Conservation (phyloP, 2,888 invertebrate species). For the Lumbricus terrestris region DNA sequence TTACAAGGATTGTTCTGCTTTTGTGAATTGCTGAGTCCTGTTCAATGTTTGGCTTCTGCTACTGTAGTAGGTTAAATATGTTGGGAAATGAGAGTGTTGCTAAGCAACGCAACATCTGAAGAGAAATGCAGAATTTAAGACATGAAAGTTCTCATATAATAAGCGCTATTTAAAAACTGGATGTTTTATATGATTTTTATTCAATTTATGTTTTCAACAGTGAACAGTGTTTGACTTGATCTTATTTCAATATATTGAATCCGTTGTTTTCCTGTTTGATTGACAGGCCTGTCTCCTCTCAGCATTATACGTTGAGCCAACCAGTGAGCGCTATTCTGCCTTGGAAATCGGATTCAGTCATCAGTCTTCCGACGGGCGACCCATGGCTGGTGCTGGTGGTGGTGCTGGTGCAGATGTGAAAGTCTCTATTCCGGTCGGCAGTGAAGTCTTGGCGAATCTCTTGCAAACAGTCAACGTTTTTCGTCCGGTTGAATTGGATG, state of each 20-base stretch:
- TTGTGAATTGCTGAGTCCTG: neutral
- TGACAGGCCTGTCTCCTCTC: neutral
- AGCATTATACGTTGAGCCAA: neutral
- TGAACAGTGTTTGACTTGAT: no score
- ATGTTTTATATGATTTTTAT: no score
- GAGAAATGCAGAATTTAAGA: neutral
- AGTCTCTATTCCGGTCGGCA: neutral
- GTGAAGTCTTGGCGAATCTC: neutral
- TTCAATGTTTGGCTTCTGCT: neutral
- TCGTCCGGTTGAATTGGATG: neutral
- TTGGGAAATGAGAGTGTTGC: neutral
- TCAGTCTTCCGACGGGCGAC: no score
- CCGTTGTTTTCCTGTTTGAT: neutral
- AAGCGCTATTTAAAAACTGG: no score
- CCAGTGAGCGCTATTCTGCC: neutral
- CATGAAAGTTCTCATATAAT: neutral
- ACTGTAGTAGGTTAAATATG: neutral
- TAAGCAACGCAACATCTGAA: no score
- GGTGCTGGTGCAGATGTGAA: neutral
- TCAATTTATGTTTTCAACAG: neutral
- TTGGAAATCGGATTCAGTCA: neutral
- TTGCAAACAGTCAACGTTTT: neutral
- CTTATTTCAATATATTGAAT: no score
- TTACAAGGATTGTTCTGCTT: neutral
- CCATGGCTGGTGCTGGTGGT: no score